Evolutionary conservation across 1,140 invertebrate species (phyloP).

Genomic region (Teleogryllus occipitalis): DNA sequence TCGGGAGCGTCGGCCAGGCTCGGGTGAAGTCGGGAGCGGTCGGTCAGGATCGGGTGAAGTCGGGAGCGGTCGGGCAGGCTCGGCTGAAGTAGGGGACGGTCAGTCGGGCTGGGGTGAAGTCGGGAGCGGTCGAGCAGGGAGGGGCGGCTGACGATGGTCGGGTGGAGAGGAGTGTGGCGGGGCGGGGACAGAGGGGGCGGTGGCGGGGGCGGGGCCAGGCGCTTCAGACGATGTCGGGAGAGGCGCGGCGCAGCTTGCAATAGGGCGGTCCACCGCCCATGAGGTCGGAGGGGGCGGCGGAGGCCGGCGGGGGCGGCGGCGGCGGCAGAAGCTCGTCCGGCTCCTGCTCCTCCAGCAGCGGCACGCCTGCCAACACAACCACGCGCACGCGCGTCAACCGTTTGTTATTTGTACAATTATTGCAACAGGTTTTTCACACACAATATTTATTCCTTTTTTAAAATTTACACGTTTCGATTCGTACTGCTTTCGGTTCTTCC

Average conservation of each 20-base stretch:
- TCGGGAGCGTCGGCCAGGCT: no score
- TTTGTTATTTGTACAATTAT: neutral
- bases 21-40: no score
- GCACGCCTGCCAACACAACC: constrained; percentile 6
- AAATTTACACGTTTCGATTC: neutral
- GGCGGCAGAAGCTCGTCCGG: neutral
- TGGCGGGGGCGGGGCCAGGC: no score
- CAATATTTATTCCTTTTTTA: neutral
- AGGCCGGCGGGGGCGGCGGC: neutral
- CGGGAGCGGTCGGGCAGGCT: no score
- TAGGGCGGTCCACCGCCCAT: neutral
- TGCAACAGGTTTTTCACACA: neutral
- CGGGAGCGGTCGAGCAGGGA: no score
- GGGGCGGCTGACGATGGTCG: no score
- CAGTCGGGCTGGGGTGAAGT: no score
- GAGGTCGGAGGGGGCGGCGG: neutral
- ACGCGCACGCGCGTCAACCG: neutral
- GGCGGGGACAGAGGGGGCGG: no score
- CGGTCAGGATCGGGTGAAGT: no score
- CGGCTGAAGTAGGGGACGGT: no score
- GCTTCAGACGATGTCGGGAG: constrained; percentile 11
- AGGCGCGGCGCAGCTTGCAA: constrained; percentile 12
- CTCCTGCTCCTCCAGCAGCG: constrained; percentile 15
- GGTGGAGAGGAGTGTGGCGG: no score
- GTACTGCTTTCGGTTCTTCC: no score